These are phyloP conservation scores for Cottus gobio DNA, from an alignment of 2,113 vertebrate genomes.

Conservation along the genomic window DNA sequence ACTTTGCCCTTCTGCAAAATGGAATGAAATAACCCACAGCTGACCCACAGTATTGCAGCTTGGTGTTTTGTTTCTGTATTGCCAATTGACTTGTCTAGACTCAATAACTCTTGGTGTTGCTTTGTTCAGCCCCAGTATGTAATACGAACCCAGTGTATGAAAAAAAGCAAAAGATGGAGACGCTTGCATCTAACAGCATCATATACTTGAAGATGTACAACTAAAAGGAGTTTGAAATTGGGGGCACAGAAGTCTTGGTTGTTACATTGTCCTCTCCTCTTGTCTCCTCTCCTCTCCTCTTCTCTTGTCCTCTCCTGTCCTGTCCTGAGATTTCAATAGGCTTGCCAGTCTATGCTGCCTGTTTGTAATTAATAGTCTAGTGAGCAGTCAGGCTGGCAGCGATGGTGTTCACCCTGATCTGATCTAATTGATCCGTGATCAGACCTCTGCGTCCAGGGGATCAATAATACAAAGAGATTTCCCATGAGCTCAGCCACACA, in stretches of 20 bases:
- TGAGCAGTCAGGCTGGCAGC: constrained; percentile 66
- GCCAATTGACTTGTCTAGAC: constrained; percentile 47
- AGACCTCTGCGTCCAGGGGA: constrained; percentile 72
- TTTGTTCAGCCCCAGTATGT: constrained; percentile 27
- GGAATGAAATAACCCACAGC: constrained; percentile 56
- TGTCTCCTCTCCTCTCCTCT: not conserved
- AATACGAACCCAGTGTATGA: constrained; percentile 20
- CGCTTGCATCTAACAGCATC: not conserved
- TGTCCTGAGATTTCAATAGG: too few species aligned
- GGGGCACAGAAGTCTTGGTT: constrained; percentile 30
- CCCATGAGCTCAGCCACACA: constrained; percentile 52
- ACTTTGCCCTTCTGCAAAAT: constrained; percentile 53
- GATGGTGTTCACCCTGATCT: constrained; percentile 63
- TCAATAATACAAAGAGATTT: constrained; percentile 77
- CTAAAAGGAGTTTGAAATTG: constrained; percentile 27
- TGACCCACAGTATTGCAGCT: constrained; percentile 36
- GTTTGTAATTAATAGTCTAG: constrained; percentile 71
- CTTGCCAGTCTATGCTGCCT: constrained; percentile 30
- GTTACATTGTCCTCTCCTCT: not conserved
- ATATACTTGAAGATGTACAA: not conserved
- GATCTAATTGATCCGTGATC: constrained; percentile 78
- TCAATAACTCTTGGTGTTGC: constrained; percentile 17
- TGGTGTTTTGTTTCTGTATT: constrained; percentile 31
- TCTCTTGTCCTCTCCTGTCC: too few species aligned
- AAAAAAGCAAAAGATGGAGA: constrained; percentile 4